These are phyloP conservation scores for Bambusicola thoracicus DNA, from an alignment of 2,113 vertebrate species.

Conservation along the genomic window DNA sequence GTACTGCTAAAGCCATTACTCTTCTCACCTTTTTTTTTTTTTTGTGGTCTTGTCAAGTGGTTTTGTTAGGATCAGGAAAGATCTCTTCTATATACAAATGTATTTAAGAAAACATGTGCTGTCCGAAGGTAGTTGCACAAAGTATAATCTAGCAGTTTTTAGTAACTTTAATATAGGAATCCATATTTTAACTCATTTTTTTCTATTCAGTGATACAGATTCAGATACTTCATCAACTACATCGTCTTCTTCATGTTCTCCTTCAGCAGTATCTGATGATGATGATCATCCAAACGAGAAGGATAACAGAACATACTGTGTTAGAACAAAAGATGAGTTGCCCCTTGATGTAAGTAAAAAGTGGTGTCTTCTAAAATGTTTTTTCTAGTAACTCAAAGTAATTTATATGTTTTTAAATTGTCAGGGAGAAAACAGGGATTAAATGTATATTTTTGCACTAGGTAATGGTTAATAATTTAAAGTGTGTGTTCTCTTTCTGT, in stretches of 20 bases:
- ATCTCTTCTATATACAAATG: neutral
- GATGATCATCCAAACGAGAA: conserved; percentile 65
- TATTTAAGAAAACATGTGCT: neutral
- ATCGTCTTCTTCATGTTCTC: neutral
- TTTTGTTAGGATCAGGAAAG: neutral
- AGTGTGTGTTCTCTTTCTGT: neutral
- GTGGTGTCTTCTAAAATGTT: neutral
- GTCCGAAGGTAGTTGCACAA: neutral
- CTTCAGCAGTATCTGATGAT: conserved; percentile 70
- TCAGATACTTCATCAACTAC: conserved; percentile 76
- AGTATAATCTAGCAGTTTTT: neutral
- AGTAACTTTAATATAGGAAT: neutral
- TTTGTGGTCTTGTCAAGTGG: neutral
- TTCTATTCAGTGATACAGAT: conserved; percentile 72
- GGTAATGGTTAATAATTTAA: neutral
- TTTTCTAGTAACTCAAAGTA: neutral
- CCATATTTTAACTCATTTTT: neutral
- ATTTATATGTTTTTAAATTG: neutral
- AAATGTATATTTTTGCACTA: neutral
- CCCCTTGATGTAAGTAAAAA: conserved; percentile 75
- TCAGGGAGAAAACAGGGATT: neutral
- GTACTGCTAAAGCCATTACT: neutral
- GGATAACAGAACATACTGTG: conserved; percentile 45
- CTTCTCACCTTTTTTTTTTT: neutral
- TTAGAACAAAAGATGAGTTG: conserved; percentile 78